Evolutionary conservation across 2,113 vertebrate species (phyloP), one percentile per base, ranked within the genome.

Genomic region (Oostethus manadensis): DNA sequence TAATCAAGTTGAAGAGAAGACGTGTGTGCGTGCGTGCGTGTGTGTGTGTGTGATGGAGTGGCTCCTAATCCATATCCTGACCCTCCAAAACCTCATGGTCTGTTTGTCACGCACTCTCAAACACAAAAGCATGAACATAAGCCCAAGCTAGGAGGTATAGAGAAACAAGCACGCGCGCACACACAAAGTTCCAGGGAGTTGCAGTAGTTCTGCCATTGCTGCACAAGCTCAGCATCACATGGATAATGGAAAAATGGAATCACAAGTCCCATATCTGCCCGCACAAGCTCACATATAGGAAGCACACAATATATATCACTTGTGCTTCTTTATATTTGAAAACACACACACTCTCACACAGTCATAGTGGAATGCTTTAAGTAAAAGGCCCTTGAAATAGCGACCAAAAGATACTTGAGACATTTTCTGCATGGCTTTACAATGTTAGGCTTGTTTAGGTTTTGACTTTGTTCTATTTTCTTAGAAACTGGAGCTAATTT

Each of bases 1-100:
- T 83, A 82, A 87, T 84, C 78, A 80, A 82, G 82, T 87, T 82
- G 79, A 82, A 84, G 73, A 78, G 76, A 74, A 80, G 82, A 73
- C 56, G 53, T 62, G 59, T 58, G 59, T 29, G 54, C 35, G 58
- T 55, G 48, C n/a, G 38, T 1, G 26, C 49, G 42, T 47, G 38
- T 23, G 22, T 44, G 55, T 51, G 59, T 45, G 56, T 13, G 43
- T 75, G 85, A 81, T 84, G 74, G 80, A 85, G 83, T 87, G 74
- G 76, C 78, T 83, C 83, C 83, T 80, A 85, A 85, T 84, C 85
- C 85, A 81, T 84, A 85, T 77, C 70, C 76, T 59, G 69, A 78
- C 76, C 78, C 81, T 84, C 81, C 58, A 78, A 83, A 83, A 80
- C 73, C 64, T 78, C 48, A 71, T 62, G 78, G 81, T 83, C 77